A percentile compares a stretch with the other conserved stretches of the same genome.
These are phyloP conservation scores for Amiota mariae DNA, from an alignment of 2,888 invertebrate species.

Conservation along the genomic window DNA sequence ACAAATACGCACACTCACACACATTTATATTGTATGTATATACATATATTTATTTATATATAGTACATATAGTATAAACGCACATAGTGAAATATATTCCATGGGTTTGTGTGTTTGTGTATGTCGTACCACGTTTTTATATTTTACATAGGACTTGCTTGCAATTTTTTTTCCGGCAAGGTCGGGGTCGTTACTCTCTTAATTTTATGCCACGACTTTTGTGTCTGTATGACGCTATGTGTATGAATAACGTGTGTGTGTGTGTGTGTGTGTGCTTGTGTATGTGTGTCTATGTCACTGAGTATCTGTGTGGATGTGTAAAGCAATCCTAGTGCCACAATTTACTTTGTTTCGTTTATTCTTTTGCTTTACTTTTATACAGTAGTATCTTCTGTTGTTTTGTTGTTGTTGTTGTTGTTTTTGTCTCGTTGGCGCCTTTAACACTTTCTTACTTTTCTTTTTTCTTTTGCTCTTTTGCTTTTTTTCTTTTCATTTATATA, in stretches of 20 bases:
- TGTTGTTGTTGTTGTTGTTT: neutral
- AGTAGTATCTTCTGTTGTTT: neutral
- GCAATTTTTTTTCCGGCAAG: slow-evolving; percentile 47
- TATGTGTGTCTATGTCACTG: neutral
- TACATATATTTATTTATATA: slow-evolving; percentile 14
- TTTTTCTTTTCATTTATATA: neutral
- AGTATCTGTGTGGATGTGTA: slow-evolving; percentile 10
- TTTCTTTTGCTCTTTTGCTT: neutral
- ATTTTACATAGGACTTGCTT: slow-evolving; percentile 53
- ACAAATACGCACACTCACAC: slow-evolving; percentile 3
- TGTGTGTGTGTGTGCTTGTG: slow-evolving; percentile 17
- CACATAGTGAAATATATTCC: neutral
- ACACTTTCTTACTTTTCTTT: neutral
- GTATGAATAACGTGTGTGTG: slow-evolving; percentile 28
- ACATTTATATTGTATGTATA: no score
- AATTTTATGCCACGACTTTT: slow-evolving; percentile 20
- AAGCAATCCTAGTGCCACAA: slow-evolving; percentile 27
- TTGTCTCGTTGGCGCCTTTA: slow-evolving; percentile 1
- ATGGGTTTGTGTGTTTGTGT: slow-evolving; percentile 15
- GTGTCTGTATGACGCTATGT: neutral
- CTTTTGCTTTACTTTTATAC: slow-evolving; percentile 6
- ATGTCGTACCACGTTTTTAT: slow-evolving; percentile 55
- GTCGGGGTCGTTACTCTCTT: slow-evolving; percentile 31
- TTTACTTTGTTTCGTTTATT: slow-evolving; percentile 5
- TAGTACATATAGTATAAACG: neutral